These are phyloP conservation scores for Morelia viridis DNA, from an alignment of 2,797 vertebrate genomes.

Conservation along the genomic window DNA sequence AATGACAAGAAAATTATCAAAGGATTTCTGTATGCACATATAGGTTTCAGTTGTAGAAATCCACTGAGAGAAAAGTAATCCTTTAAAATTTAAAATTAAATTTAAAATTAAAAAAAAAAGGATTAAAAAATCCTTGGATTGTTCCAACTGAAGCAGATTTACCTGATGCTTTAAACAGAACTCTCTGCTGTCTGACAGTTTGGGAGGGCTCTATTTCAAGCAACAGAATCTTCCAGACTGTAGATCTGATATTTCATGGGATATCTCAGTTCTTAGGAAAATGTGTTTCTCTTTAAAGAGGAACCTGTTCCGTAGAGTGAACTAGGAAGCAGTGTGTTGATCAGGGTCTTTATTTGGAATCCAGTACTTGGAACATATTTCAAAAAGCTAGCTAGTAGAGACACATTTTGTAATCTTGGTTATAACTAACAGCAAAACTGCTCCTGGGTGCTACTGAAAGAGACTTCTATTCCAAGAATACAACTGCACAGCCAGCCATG, in stretches of 20 bases:
- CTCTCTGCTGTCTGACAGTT: too few relatives aligned
- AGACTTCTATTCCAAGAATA: not conserved
- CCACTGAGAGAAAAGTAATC: not conserved
- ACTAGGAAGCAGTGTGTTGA: not conserved
- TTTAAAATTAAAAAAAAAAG: too few relatives aligned
- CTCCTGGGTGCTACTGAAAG: too few relatives aligned
- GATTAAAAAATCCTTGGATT: not conserved
- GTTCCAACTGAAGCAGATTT: not conserved
- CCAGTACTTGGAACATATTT: not conserved
- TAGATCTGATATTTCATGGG: not conserved
- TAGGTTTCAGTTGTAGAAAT: not conserved
- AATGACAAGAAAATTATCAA: not conserved
- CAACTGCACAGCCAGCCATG: rapidly evolving
- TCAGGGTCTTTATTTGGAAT: not conserved
- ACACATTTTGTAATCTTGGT: not conserved
- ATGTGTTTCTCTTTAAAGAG: not conserved
- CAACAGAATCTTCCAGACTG: too few relatives aligned
- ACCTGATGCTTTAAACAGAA: not conserved
- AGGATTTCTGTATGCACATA: too few relatives aligned
- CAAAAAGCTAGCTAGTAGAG: not conserved
- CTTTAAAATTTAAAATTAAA: too few relatives aligned
- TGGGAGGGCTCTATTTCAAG: not conserved
- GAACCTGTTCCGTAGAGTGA: not conserved
- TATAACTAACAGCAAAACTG: not conserved
- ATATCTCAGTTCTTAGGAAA: not conserved